Conservation (phyloP, 2,113 vertebrate species). For the Panthera tigris region DNA sequence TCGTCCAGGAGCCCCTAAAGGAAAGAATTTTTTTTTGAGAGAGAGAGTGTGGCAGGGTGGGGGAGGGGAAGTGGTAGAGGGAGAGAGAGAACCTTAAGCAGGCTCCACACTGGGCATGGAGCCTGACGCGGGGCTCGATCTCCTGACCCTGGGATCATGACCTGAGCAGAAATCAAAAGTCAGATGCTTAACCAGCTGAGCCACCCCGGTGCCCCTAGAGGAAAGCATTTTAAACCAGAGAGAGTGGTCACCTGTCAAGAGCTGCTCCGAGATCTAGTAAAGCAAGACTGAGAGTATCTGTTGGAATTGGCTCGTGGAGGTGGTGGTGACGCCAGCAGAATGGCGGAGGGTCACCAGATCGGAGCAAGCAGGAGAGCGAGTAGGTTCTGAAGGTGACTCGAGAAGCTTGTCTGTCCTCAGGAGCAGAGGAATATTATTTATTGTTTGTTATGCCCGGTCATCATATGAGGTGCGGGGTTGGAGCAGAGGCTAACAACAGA, state of each 20-base stretch:
- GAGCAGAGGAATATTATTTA: neutral
- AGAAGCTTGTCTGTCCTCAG: neutral
- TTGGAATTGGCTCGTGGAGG: neutral
- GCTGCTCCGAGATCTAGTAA: neutral
- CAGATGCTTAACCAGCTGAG: neutral
- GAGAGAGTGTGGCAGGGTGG: no score
- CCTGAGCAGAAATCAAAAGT: neutral
- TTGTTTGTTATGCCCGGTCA: neutral
- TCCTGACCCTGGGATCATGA: neutral
- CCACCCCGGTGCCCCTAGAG: neutral
- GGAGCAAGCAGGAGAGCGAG: neutral
- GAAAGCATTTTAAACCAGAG: neutral
- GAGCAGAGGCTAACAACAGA: neutral
- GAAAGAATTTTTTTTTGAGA: neutral
- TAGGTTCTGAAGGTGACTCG: neutral
- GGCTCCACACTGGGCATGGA: neutral
- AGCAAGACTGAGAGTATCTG: neutral
- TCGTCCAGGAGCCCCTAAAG: neutral
- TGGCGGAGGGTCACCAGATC: neutral
- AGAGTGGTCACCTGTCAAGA: neutral
- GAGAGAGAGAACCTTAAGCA: no score
- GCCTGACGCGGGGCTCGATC: neutral
- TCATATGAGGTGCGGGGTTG: neutral
- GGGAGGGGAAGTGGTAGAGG: no score
- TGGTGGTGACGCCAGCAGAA: neutral